Evolutionary conservation across 2,113 vertebrate genomes (phyloP).

Genomic region (Zingel zingel): DNA sequence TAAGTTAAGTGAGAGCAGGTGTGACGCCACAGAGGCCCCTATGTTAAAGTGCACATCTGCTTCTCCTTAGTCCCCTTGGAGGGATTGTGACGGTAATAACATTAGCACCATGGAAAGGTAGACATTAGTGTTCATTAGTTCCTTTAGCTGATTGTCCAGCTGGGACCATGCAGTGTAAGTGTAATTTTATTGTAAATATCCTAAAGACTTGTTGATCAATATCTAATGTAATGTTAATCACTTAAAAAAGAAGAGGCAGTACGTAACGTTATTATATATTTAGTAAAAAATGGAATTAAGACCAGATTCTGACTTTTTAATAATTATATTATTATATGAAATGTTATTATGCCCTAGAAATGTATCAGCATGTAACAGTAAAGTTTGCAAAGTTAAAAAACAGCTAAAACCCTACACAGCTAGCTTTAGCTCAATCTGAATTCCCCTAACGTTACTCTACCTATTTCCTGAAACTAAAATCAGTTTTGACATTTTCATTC

Average conservation of each 20-base stretch:
- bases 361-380: too few relatives aligned
- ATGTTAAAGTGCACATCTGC: constrained; percentile 59
- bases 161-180: neutral
- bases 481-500: neutral
- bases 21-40: constrained; percentile 18
- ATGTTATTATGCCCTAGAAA: neutral
- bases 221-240: neutral
- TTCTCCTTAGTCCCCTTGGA: constrained; percentile 18
- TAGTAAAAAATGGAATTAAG: neutral
- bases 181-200: neutral
- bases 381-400: neutral
- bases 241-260: neutral
- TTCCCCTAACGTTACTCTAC: too few relatives aligned
- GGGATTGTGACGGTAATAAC: constrained; percentile 33
- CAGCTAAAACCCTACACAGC: neutral
- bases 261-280: neutral
- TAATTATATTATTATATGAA: neutral
- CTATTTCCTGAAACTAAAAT: neutral
- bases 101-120: constrained; percentile 47
- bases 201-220: neutral
- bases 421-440: neutral
- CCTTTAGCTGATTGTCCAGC: constrained; percentile 46
- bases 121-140: constrained; percentile 54
- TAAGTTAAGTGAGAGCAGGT: constrained; percentile 5
- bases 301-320: neutral